Conservation (phyloP, 2,797 vertebrate genomes). For the Diceros bicornis region DNA sequence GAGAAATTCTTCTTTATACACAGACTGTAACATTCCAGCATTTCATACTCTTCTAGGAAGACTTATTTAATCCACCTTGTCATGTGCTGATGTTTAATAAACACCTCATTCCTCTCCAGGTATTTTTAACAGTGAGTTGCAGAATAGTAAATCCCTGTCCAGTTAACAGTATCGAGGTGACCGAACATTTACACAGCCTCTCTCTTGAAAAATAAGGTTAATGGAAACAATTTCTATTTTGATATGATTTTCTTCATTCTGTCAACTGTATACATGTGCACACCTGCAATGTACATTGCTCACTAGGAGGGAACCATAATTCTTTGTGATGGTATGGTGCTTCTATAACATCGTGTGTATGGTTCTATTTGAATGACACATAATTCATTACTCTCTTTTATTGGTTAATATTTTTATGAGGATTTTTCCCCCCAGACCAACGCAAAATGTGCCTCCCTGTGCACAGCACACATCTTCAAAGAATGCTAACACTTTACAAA, state of each 20-base stretch:
- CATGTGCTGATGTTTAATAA: conserved; percentile 89
- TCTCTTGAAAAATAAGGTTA: conserved; percentile 79
- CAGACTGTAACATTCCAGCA: conserved; percentile 76
- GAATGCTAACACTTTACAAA: conserved; percentile 82
- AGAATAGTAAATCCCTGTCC: conserved; percentile 79
- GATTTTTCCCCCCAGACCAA: conserved; percentile 31
- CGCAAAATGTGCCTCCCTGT: conserved; percentile 71
- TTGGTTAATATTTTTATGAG: conserved; percentile 71
- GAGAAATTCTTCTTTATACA: conserved; percentile 80
- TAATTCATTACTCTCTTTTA: conserved; percentile 72
- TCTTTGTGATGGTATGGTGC: conserved; percentile 67
- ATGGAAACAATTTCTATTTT: conserved; percentile 76
- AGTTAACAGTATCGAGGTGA: conserved; percentile 78
- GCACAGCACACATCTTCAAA: conserved; percentile 79
- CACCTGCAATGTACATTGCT: conserved; percentile 2
- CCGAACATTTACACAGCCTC: conserved; percentile 57
- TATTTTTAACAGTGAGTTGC: conserved; percentile 86
- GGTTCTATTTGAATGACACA: conserved; percentile 68
- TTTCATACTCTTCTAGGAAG: conserved; percentile 87
- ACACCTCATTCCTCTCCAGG: conserved; percentile 88
- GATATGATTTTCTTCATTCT: conserved; percentile 72
- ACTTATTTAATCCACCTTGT: conserved; percentile 89
- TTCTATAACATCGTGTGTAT: conserved; percentile 57
- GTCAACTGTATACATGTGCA: not conserved
- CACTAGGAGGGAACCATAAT: not conserved